phyloP scores from a whole-genome alignment of 1,140 invertebrate genomes.

The Trachelipus rathkii region DNA sequence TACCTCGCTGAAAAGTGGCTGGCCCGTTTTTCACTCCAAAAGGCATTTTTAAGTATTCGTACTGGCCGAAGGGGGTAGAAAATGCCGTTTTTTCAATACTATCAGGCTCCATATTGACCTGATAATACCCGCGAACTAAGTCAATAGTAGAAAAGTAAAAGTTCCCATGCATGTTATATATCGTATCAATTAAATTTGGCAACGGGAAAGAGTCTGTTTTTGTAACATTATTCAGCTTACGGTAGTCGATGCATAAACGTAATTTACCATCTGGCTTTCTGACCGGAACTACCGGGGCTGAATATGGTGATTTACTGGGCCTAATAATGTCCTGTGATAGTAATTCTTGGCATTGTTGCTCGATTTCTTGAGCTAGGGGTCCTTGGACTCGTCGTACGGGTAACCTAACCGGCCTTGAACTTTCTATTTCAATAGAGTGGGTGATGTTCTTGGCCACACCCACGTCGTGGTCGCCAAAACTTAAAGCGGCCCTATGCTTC shows the following conservation, averaged over 20 bases:
- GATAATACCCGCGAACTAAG: background rate
- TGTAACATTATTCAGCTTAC: background rate
- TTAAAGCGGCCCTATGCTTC: no score
- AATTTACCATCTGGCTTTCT: background rate
- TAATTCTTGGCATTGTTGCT: background rate
- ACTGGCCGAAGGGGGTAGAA: no score
- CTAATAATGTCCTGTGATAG: background rate
- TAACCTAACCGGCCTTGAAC: no score
- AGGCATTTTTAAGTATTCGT: no score
- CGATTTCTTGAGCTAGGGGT: conserved; percentile 5
- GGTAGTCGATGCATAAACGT: conserved; percentile 19
- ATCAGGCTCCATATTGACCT: background rate
- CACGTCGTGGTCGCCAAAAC: no score
- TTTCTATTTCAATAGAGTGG: no score
- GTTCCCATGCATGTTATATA: background rate
- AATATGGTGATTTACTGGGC: background rate
- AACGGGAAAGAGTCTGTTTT: background rate
- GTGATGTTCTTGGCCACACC: no score
- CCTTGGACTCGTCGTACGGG: background rate
- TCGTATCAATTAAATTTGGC: background rate
- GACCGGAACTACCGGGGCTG: background rate
- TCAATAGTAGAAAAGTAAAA: background rate
- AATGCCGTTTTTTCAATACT: background rate
- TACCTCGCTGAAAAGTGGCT: no score
- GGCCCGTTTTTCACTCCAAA: no score